Conservation (phyloP, 2,888 invertebrate genomes). For the Agrochola litura region DNA sequence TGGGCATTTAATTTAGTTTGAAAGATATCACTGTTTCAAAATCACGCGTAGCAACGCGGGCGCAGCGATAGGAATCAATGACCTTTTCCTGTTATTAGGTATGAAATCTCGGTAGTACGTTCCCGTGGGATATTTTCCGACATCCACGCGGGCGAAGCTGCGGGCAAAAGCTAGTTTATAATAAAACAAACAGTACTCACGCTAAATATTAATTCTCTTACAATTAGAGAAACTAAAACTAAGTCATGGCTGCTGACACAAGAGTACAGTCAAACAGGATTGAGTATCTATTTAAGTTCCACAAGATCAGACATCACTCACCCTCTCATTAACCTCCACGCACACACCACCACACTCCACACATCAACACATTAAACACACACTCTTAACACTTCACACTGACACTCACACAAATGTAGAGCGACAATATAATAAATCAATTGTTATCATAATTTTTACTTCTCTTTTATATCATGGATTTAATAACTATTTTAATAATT, state of each 20-base stretch:
- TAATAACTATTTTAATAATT: background rate
- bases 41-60: too few relatives aligned
- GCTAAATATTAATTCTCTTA: background rate
- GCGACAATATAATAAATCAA: background rate
- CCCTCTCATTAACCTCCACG: background rate
- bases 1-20: too few relatives aligned
- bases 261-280: background rate
- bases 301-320: background rate
- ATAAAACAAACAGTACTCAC: background rate
- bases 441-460: background rate
- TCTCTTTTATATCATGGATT: background rate
- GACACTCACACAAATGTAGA: background rate
- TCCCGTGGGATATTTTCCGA: too few relatives aligned
- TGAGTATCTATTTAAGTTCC: background rate
- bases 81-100: too few relatives aligned
- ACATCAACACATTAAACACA: background rate
- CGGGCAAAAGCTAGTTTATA: too few relatives aligned
- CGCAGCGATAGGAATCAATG: too few relatives aligned
- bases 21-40: too few relatives aligned
- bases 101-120: too few relatives aligned
- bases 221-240: background rate
- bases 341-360: background rate
- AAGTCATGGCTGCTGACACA: background rate
- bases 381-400: background rate
- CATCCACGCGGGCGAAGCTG: too few relatives aligned